Conservation (phyloP, 2,888 invertebrate genomes). For the Drosophila lacicola region DNA sequence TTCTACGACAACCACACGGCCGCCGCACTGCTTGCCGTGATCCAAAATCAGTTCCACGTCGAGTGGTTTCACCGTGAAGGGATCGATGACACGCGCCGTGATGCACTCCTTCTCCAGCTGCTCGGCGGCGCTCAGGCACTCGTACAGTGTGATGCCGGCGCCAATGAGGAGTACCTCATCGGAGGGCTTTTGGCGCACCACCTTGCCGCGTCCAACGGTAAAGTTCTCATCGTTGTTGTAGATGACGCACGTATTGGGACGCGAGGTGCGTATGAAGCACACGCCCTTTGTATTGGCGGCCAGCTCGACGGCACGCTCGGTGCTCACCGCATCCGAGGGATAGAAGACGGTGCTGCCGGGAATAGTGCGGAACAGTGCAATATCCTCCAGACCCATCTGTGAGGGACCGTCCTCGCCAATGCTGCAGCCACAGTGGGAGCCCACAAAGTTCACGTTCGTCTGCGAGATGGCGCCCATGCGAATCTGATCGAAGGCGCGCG, state of each 20-base stretch:
- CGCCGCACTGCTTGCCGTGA: constrained; percentile 92
- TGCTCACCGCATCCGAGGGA: constrained; percentile 96
- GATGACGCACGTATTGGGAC: constrained; percentile 94
- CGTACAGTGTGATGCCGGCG: constrained; percentile 96
- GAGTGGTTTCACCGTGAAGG: constrained; percentile 98
- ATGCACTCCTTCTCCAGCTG: constrained; percentile 90
- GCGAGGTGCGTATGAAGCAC: constrained; percentile 97
- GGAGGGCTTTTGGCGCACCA: constrained; percentile 90
- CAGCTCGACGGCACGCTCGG: constrained; percentile 97
- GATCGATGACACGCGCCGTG: constrained; percentile 94
- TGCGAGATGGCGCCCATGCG: constrained; percentile 99
- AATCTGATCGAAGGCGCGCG: constrained; percentile 98
- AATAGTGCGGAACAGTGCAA: constrained; percentile 96
- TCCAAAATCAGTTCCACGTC: constrained; percentile 91
- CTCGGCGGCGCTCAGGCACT: constrained; percentile 94
- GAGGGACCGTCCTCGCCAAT: constrained; percentile 99
- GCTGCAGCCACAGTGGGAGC: constrained; percentile 98
- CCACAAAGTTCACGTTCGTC: constrained; percentile 97
- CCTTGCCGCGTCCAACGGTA: constrained; percentile 91
- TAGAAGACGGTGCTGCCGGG: constrained; percentile 93
- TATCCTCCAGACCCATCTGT: constrained; percentile 99
- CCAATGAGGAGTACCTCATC: constrained; percentile 96
- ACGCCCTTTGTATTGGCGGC: constrained; percentile 98
- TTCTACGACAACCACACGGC: constrained; percentile 95
- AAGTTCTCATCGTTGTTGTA: constrained; percentile 94